Evolutionary conservation across 2,797 vertebrate genomes (phyloP), one percentile per base, ranked within the genome.

Genomic region (Liparis tanakae): DNA sequence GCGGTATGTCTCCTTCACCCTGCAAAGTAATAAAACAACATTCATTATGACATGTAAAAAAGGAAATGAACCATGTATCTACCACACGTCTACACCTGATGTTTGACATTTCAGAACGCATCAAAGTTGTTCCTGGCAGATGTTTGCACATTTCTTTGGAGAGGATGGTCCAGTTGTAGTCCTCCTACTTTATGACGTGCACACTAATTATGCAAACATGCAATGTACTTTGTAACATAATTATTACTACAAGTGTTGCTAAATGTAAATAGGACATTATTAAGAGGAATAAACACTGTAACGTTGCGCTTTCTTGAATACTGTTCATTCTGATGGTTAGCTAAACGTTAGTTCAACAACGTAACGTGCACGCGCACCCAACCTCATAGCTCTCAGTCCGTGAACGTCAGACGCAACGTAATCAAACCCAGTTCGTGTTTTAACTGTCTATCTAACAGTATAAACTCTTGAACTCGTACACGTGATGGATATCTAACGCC

Each of bases 1-100:
- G 44, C 71, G 44, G 56, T 69, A 18, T 1, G 30, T 83, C 66
- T 81, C 55, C 53, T 92, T 90, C 81, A 90, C 85, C 79, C 91
- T 91, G 80, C 0, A 5, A 73, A 81, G 22, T 6, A 70, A 18
- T 2, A 39, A 25, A 72, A 70, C 1, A 1, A 5, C 2, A 39
- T 30, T 30, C 25, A 69, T 41, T 7, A 68, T 1, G 33, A 58
- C 9, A 22, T 0, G 1, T 20, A 10, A 66, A 53, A 33, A 56
- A 20, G 6, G 0, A 39, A n/a, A 18, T 10, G 1, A 59, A 15
- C 7, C 4, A 36, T 1, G 4, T 12, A 1, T 33, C 4, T 2
- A 0, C 14, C 10, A 9, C 30, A 41, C 33, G 30, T 46, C 4
- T 1, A 17, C 0, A 14, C 0, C 6, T 6, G 2, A 20, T 18